These are phyloP conservation scores for Callimorpha dominula DNA, from an alignment of 2,888 invertebrate species.

Conservation along the genomic window DNA sequence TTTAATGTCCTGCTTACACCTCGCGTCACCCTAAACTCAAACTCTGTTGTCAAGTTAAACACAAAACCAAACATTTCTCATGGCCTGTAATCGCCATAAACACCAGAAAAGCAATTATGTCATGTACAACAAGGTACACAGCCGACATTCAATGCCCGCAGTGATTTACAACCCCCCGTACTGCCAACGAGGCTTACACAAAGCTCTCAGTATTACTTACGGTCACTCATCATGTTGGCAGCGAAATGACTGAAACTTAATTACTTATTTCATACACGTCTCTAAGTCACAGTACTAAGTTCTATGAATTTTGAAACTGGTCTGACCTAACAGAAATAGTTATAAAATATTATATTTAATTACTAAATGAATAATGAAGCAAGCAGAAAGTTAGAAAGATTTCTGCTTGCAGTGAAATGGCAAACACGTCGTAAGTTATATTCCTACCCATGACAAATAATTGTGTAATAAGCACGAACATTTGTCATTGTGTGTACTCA, in stretches of 20 bases:
- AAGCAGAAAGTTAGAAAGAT: too few relatives aligned
- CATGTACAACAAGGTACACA: slow-evolving; percentile 7
- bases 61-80: neutral
- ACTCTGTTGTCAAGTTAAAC: neutral
- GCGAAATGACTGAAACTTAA: neutral
- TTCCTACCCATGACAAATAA: too few relatives aligned
- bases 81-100: slow-evolving; percentile 3
- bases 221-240: neutral
- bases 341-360: neutral
- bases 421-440: too few relatives aligned
- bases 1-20: neutral
- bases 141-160: slow-evolving; percentile 19
- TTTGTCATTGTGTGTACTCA: too few relatives aligned
- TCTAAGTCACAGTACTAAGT: too few relatives aligned
- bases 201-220: slow-evolving; percentile 1
- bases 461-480: too few relatives aligned
- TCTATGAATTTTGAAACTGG: neutral
- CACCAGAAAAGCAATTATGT: slow-evolving; percentile 1
- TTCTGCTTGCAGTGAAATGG: too few relatives aligned
- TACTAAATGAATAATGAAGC: neutral
- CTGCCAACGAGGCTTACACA: neutral
- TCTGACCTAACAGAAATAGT: neutral
- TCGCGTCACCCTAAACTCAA: neutral
- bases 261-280: neutral
- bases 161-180: slow-evolving; percentile 17